Percentiles rank a stretch among this genome's conserved stretches.
Conservation (phyloP, 2,888 invertebrate genomes). For the Deilephila elpenor region DNA sequence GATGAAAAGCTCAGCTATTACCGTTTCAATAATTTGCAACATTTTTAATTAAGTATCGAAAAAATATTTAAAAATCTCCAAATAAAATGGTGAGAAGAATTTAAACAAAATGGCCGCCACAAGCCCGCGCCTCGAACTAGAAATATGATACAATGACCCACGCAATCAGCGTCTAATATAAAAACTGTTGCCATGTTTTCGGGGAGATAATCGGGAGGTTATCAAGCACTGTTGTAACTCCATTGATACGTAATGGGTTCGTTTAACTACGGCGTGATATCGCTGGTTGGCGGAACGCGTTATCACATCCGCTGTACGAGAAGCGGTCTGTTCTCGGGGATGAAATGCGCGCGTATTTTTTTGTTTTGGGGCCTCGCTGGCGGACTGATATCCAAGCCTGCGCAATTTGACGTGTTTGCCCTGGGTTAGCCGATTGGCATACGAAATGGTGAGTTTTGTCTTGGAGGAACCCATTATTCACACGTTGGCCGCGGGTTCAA, state of each 20-base stretch:
- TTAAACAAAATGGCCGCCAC: not conserved
- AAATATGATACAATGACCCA: conserved; percentile 47
- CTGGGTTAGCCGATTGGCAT: no score
- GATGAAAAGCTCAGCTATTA: no score
- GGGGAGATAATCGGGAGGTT: conserved; percentile 30
- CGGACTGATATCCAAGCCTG: not conserved
- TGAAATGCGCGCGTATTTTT: not conserved
- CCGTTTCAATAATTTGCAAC: conserved; percentile 18
- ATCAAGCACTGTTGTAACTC: conserved; percentile 33
- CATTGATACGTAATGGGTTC: conserved; percentile 59
- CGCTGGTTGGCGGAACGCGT: conserved; percentile 67
- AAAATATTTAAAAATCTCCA: conserved; percentile 28
- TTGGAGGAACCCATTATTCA: no score
- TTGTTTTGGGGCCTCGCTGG: not conserved
- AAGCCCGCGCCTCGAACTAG: conserved; percentile 44
- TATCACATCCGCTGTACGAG: conserved; percentile 28
- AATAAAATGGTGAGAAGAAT: conserved; percentile 35
- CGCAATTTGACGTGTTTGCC: not conserved
- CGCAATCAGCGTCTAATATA: conserved; percentile 21
- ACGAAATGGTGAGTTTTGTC: no score
- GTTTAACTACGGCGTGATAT: conserved; percentile 57
- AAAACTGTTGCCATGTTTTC: conserved; percentile 36
- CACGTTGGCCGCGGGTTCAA: no score
- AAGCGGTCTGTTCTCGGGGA: conserved; percentile 14
- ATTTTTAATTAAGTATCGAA: no score